Evolutionary conservation across 1,140 invertebrate genomes (phyloP), one percentile per base, ranked within the genome.

Genomic region (Chymomyza costata): DNA sequence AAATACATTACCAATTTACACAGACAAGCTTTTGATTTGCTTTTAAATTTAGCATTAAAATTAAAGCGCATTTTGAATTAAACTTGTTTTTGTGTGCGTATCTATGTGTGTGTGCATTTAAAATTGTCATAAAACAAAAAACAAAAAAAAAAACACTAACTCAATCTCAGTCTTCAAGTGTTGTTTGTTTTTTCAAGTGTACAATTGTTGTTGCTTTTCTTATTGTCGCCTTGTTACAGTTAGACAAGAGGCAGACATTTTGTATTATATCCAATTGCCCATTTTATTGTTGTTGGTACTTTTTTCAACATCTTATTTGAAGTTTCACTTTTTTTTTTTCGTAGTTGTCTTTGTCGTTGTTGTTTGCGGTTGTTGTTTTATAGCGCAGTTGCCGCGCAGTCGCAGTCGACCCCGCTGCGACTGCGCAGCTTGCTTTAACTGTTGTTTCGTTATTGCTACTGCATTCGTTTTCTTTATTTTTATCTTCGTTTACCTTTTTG

Each of bases 251-350:
- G 39, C 11, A 10, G 11, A 6, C 16, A 13, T 6, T 6, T 48
- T 34, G 7, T 25, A n/a, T n/a, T n/a, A n/a, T n/a, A n/a, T n/a
- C n/a, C n/a, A 1, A 17, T 5, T 43, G 17, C 40, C 17, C 32
- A 35, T 43, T 6, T 43, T n/a, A 17, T 30, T 21, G 40, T 41
- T 52, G 43, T 53, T 14, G 39, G 15, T 43, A 56, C 37, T 13
- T 31, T 43, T 41, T 31, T 38, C 25, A 50, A 54, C 46, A 60
- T 57, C 63, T 61, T 61, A 53, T 62, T 58, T 37, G 30, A 62
- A 67, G 62, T 73, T 73, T 73, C 68, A 73, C 68, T 73, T 73
- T 73, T 61, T 55, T 49, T 30, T 50, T 52, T 54, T 28, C 44
- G 35, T n/a, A n/a, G n/a, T n/a, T n/a, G n/a, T n/a, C n/a, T n/a